These are phyloP conservation scores for Drosophila imparisetae DNA, from an alignment of 2,888 invertebrate species.

Conservation along the genomic window DNA sequence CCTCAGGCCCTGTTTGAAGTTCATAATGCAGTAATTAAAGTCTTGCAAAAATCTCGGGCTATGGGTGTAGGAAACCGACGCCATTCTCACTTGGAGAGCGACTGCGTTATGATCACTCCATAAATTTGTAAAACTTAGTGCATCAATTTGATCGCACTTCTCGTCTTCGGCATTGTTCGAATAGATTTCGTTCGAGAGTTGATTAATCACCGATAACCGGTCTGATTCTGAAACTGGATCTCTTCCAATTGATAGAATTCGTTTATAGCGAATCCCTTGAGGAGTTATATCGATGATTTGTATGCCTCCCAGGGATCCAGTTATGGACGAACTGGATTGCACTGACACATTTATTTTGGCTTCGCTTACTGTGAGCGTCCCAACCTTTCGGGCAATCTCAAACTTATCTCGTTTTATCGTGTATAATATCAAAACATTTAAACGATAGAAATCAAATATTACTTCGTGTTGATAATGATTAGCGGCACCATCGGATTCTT, in stretches of 20 bases:
- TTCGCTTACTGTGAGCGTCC: constrained; percentile 96
- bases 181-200: constrained; percentile 84
- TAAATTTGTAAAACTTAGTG: constrained; percentile 83
- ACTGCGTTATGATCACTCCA: constrained; percentile 80
- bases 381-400: constrained; percentile 93
- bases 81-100: constrained; percentile 87
- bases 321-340: constrained; percentile 87
- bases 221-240: constrained; percentile 86
- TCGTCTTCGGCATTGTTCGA: constrained; percentile 75
- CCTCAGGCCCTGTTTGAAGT: constrained; percentile 92
- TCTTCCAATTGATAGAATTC: constrained; percentile 93
- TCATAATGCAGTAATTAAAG: constrained; percentile 93
- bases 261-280: constrained; percentile 92
- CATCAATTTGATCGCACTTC: constrained; percentile 82
- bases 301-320: constrained; percentile 96
- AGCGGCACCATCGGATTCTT: constrained; percentile 50
- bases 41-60: constrained; percentile 94
- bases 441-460: constrained; percentile 95
- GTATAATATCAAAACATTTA: constrained; percentile 94
- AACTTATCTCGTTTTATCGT: constrained; percentile 90
- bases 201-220: constrained; percentile 79
- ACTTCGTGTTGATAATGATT: constrained; percentile 89
- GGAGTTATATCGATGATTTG: constrained; percentile 95
- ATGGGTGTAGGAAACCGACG: constrained; percentile 97
- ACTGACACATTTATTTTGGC: constrained; percentile 94